Evolutionary conservation across 2,113 vertebrate species (phyloP).

Genomic region (Apodemus speciosus): DNA sequence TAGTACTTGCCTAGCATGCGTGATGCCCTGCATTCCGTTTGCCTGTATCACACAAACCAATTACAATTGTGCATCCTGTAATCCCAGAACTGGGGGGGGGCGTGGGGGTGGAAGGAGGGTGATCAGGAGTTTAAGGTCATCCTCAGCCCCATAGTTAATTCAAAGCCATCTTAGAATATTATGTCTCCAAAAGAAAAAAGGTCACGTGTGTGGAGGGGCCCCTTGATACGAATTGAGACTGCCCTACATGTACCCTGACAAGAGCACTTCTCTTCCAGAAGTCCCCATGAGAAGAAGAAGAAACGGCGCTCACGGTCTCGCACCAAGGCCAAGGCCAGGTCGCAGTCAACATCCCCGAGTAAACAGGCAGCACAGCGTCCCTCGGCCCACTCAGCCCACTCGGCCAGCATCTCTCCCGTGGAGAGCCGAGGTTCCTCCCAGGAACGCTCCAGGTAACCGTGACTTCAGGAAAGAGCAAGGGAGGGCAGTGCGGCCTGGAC

Average conservation of each 20-base stretch:
- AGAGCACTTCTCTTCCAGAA: constrained; percentile 76
- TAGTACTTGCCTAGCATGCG: not conserved
- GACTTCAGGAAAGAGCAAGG: not conserved
- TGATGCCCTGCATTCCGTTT: not conserved
- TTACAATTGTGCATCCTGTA: not conserved
- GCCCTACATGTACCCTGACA: not conserved
- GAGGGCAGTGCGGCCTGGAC: not conserved
- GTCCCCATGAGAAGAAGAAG: constrained; percentile 92
- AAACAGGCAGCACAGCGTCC: constrained; percentile 84
- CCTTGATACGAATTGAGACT: not conserved
- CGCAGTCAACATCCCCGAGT: constrained; percentile 89
- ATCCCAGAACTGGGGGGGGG: not conserved
- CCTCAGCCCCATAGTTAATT: not conserved
- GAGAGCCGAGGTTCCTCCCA: constrained; percentile 94
- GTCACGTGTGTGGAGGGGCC: not conserved
- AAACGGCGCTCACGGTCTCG: constrained; percentile 86
- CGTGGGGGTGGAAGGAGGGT: not conserved
- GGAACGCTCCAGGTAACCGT: constrained; percentile 90
- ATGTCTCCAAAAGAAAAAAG: not conserved
- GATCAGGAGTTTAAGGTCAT: not conserved
- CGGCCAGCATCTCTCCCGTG: constrained; percentile 91
- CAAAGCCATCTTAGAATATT: not conserved
- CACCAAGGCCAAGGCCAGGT: constrained; percentile 87
- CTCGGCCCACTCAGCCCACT: constrained; percentile 85
- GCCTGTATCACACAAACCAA: not conserved